Evolutionary conservation across 2,113 vertebrate species (phyloP).

Genomic region (Geococcyx californianus): DNA sequence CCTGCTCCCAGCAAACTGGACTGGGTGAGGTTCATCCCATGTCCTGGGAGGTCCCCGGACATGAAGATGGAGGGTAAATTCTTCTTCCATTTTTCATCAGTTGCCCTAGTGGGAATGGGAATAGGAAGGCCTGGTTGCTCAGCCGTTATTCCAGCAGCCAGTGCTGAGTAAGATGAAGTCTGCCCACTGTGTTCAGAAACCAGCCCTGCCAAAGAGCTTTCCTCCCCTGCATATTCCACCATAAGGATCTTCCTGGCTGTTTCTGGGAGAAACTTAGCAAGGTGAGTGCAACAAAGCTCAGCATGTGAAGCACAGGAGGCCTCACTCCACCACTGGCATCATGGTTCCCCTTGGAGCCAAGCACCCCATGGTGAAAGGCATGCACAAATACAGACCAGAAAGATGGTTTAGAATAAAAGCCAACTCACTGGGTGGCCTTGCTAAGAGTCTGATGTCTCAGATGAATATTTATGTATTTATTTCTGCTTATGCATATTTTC

Average conservation of each 20-base stretch:
- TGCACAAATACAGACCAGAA: not conserved
- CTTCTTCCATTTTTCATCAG: not conserved
- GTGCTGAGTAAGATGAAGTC: not conserved
- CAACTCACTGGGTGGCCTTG: constrained; percentile 37
- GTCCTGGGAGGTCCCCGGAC: not conserved
- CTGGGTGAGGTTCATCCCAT: not conserved
- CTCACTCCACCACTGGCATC: not conserved
- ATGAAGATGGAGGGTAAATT: not conserved
- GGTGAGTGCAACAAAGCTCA: not conserved
- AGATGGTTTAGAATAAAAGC: not conserved
- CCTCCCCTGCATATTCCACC: not conserved
- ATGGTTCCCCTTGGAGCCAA: not conserved
- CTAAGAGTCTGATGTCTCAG: not conserved
- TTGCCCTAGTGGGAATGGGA: not conserved
- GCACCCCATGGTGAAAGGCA: not conserved
- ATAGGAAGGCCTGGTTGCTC: not conserved
- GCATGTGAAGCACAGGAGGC: not conserved
- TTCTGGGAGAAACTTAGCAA: not conserved
- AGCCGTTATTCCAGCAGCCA: not conserved
- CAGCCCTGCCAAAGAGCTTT: not conserved
- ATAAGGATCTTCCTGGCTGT: not conserved
- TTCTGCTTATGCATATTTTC: not conserved
- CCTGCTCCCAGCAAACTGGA: not conserved
- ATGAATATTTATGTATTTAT: not conserved
- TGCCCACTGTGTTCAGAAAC: not conserved